Conservation (phyloP, 2,888 invertebrate genomes). For the Hydropsyche betteni region DNA sequence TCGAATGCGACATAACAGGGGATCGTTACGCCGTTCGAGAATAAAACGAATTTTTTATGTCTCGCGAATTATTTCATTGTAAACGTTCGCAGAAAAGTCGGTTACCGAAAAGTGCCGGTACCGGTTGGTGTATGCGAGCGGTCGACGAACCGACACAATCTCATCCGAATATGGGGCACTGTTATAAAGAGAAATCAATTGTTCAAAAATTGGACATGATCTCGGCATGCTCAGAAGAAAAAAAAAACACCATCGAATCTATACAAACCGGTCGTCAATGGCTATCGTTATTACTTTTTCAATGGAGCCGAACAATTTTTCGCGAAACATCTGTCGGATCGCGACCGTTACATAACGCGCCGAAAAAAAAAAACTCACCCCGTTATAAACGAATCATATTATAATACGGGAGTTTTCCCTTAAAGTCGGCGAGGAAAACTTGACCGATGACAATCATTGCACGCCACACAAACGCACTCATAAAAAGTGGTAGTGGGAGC, state of each 20-base stretch:
- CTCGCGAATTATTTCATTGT: too few species aligned
- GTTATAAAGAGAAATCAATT: conserved; percentile 31
- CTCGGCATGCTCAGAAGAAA: not conserved
- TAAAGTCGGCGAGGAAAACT: too few species aligned
- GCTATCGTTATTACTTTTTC: too few species aligned
- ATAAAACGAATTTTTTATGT: too few species aligned
- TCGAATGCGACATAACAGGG: too few species aligned
- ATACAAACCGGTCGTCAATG: not conserved
- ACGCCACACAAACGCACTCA: too few species aligned
- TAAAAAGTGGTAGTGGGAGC: too few species aligned
- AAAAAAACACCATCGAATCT: not conserved
- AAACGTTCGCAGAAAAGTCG: too few species aligned
- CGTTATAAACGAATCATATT: not conserved
- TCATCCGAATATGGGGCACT: conserved; percentile 21
- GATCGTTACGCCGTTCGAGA: too few species aligned
- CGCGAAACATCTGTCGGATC: not conserved
- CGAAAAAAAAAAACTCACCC: conserved; percentile 1
- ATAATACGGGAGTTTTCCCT: not conserved
- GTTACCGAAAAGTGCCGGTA: too few species aligned
- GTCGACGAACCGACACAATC: not conserved
- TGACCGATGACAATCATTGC: too few species aligned
- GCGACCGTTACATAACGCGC: not conserved
- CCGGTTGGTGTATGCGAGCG: too few species aligned
- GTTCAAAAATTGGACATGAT: conserved; percentile 23
- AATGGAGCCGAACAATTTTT: not conserved